Conservation (phyloP, 2,113 vertebrate species). For the Melierax canorus region DNA sequence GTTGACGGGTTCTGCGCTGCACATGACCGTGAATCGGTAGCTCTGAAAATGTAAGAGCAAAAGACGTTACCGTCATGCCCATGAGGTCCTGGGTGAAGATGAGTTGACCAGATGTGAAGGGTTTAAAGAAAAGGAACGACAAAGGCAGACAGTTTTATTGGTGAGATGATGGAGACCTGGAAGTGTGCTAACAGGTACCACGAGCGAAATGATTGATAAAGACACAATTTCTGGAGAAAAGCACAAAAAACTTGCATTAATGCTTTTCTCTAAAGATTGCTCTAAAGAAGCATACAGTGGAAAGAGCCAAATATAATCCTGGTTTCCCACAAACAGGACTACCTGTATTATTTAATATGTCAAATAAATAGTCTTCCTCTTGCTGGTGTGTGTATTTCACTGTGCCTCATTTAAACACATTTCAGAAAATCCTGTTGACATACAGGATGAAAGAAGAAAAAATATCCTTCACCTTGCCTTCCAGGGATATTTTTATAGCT, state of each 20-base stretch:
- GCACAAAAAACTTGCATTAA: background rate
- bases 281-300: background rate
- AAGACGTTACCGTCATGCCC: background rate
- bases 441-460: background rate
- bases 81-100: background rate
- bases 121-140: background rate
- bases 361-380: background rate
- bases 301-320: background rate
- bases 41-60: conserved; percentile 47
- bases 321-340: background rate
- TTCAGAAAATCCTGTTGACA: background rate
- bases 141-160: background rate
- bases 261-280: background rate
- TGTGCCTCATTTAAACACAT: background rate
- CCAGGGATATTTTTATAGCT: conserved; percentile 81
- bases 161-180: background rate
- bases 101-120: background rate
- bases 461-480: conserved; percentile 75
- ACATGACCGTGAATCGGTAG: conserved; percentile 77
- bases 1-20: conserved; percentile 80
- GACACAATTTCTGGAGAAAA: background rate
- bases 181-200: background rate
- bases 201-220: fast-evolving
- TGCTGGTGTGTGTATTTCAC: background rate
- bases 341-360: fast-evolving